A percentile compares a stretch with the other conserved stretches of the same genome.
phyloP scores from a whole-genome alignment of 2,113 vertebrate genomes.

The Toxotes jaculatrix region DNA sequence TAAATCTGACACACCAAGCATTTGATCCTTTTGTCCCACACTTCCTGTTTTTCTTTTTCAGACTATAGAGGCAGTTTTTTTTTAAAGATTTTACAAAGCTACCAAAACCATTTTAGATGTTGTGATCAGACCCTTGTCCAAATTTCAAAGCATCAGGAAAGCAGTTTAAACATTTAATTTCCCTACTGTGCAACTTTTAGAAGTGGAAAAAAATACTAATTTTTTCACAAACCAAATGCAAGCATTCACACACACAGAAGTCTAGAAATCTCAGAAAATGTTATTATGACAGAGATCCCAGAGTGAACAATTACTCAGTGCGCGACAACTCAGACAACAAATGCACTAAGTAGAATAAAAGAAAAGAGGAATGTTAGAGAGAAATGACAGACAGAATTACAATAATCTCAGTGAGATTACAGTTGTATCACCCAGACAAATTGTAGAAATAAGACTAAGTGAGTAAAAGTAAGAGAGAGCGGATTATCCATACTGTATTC shows the following conservation, averaged over 20 bases:
- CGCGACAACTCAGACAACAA: not conserved
- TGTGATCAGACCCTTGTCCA: not conserved
- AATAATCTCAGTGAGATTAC: conserved; percentile 74
- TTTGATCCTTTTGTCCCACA: not conserved
- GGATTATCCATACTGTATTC: conserved; percentile 68
- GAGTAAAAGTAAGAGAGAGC: conserved; percentile 50
- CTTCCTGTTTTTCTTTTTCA: not conserved
- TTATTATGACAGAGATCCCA: not conserved
- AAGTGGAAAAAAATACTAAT: not conserved
- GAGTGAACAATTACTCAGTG: too few relatives aligned
- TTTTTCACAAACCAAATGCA: too few relatives aligned
- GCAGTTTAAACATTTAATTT: not conserved
- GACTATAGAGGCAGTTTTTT: too few relatives aligned
- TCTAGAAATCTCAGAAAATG: not conserved
- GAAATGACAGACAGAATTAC: conserved; percentile 53
- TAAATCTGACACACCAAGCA: not conserved
- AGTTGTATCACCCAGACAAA: conserved; percentile 44
- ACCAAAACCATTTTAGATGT: not conserved
- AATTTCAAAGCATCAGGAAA: too few relatives aligned
- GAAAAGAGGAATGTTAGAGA: conserved; percentile 6
- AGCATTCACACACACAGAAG: not conserved
- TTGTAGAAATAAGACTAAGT: conserved; percentile 48
- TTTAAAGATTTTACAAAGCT: not conserved
- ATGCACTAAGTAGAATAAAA: not conserved
- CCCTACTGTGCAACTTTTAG: not conserved